Conservation (phyloP, 1,140 invertebrate species). For the Formica exsecta region DNA sequence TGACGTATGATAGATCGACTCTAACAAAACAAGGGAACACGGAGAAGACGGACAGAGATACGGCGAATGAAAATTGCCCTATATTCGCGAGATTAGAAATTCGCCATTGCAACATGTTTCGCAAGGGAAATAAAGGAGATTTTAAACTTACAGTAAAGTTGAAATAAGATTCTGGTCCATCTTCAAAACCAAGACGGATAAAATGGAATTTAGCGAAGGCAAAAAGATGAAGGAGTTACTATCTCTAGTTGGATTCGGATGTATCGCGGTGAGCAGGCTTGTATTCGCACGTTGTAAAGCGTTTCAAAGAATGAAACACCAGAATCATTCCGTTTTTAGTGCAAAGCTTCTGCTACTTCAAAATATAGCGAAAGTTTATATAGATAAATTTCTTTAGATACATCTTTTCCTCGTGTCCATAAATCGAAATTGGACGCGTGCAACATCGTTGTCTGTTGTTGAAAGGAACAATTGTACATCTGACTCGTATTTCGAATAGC, state of each 20-base stretch:
- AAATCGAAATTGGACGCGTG: not conserved
- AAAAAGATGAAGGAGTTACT: constrained; percentile 23
- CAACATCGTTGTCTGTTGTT: not conserved
- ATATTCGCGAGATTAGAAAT: not conserved
- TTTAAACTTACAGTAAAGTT: not conserved
- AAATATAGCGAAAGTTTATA: not conserved
- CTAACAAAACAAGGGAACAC: not conserved
- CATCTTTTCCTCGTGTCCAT: not conserved
- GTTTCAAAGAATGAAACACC: not conserved
- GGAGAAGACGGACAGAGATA: not conserved
- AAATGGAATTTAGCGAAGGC: not conserved
- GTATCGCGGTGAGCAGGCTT: not conserved
- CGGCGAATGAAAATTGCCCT: not conserved
- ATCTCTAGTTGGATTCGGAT: constrained; percentile 10
- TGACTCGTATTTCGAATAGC: not conserved
- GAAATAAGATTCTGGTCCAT: constrained; percentile 40
- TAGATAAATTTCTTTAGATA: constrained; percentile 10
- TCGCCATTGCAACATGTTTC: too few species aligned
- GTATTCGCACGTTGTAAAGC: constrained; percentile 16
- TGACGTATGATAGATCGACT: not conserved
- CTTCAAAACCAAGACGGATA: not conserved
- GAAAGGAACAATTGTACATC: not conserved
- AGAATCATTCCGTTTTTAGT: constrained; percentile 3
- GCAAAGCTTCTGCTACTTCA: not conserved
- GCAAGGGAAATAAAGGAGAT: not conserved